Conservation (phyloP, 2,113 vertebrate species). For the Thermophis baileyi region DNA sequence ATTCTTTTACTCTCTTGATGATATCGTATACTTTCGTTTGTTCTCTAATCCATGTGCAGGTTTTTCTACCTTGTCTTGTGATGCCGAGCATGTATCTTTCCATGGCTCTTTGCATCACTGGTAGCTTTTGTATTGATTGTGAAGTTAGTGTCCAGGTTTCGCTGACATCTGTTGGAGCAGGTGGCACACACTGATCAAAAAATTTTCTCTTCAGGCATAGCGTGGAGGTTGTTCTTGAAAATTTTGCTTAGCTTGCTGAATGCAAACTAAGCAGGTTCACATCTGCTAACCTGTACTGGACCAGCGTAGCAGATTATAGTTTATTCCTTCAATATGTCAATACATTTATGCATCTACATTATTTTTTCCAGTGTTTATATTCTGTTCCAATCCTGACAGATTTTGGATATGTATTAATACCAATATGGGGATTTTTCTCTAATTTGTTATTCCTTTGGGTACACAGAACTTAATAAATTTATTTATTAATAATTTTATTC, state of each 20-base stretch:
- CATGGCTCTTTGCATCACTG: too few relatives aligned
- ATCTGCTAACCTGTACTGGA: background rate
- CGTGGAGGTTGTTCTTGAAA: background rate
- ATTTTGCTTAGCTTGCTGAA: background rate
- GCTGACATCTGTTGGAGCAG: background rate
- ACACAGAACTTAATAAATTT: background rate
- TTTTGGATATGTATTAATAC: background rate
- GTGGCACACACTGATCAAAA: background rate
- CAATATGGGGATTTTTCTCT: background rate
- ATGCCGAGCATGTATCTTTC: too few relatives aligned
- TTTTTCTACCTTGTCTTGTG: too few relatives aligned
- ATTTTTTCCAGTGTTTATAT: background rate
- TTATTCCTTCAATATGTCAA: background rate
- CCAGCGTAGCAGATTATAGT: background rate
- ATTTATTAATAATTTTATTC: background rate
- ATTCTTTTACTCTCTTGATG: too few relatives aligned
- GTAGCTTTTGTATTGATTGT: background rate
- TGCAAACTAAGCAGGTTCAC: background rate
- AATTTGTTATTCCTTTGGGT: background rate
- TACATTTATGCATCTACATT: background rate
- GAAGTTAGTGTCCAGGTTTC: background rate
- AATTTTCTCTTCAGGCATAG: background rate
- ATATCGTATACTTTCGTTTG: too few relatives aligned
- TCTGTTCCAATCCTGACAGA: background rate
- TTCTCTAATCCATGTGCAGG: too few relatives aligned